Evolutionary conservation across 64 coral and sea anemone genomes (phyloP), one percentile per base, ranked within the genome.

Genomic region (Porites australiensis): DNA sequence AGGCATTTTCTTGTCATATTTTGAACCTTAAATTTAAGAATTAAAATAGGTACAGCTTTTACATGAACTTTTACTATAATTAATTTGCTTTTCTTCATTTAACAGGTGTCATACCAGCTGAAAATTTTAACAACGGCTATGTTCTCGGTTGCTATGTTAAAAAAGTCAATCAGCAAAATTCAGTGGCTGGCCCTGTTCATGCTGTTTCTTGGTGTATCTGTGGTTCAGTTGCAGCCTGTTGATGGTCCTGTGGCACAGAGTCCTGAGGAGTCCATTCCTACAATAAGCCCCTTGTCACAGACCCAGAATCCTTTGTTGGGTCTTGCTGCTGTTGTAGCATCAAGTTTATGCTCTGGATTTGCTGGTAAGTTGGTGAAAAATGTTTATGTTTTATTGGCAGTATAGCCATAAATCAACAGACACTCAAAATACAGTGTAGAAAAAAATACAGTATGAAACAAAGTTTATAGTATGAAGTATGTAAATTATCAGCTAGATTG

Each of bases 121-220:
- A 99, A 99, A 53, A 99, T 99, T 72, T 79, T 99, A 21, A 96
- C 94, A 14, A 99, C 98, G 68, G 98, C 98, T 44, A 54, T 99
- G n/a, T 92, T 99, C 46, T 99, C 98, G 43, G 94, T 99, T 27
- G 58, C 93, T 13, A 94, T 99, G 84, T 77, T 99, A 10, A 99
- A 88, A 23, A 99, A 90, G 64, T 83, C 82, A 0, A 95, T 99
- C 3, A 93, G 89, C 19, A 99, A 85, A 53, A 46, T 88, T 49
- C 98, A 99, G 91, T 99, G 98, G 98, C 9, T 96, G 15, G 90
- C 98, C 10, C 78, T 99, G 4, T 13, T 99, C 49, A 90, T 99
- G 58, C 54, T 99, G 88, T 99, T 99, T 86, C 82, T 89, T 66
- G 94, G 98, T 72, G 91, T 99, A 22, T 96, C 98, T 60, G 89